These are phyloP conservation scores for Lepus townsendii DNA, from an alignment of 2,797 vertebrate species.

Conservation along the genomic window DNA sequence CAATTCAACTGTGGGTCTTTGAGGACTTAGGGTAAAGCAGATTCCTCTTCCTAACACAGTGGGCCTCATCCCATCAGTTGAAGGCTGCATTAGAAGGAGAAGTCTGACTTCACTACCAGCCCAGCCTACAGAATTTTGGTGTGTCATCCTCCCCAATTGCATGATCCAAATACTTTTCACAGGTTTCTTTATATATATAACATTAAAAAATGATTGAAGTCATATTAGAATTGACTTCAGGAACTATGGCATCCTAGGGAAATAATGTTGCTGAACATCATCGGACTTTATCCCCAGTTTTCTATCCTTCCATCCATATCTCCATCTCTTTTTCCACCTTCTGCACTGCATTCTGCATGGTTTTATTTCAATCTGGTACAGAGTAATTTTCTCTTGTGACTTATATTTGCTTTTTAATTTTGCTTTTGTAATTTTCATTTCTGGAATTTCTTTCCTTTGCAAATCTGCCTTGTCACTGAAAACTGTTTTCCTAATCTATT, in stretches of 20 bases:
- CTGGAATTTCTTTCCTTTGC: slow-evolving; percentile 19
- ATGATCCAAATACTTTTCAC: no score
- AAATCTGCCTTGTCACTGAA: not conserved
- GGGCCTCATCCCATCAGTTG: no score
- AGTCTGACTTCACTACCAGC: no score
- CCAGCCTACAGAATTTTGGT: no score
- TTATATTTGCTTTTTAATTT: slow-evolving; percentile 5
- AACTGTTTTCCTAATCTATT: not conserved
- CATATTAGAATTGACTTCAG: not conserved
- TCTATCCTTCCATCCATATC: not conserved
- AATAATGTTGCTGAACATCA: not conserved
- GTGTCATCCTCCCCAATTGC: no score
- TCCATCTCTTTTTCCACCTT: not conserved
- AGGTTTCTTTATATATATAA: no score
- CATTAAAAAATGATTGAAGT: not conserved
- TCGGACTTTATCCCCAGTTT: not conserved
- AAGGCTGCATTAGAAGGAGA: no score
- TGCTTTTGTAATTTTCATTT: not conserved
- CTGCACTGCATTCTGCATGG: not conserved
- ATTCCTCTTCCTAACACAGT: no score
- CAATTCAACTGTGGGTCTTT: no score
- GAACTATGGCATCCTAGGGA: not conserved
- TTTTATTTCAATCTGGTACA: not conserved
- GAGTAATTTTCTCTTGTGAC: slow-evolving; percentile 10
- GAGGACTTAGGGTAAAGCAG: no score